A percentile compares a stretch with the other conserved stretches of the same genome.
phyloP scores from a whole-genome alignment of 2,797 vertebrate species.

The Microcaecilia unicolor region DNA sequence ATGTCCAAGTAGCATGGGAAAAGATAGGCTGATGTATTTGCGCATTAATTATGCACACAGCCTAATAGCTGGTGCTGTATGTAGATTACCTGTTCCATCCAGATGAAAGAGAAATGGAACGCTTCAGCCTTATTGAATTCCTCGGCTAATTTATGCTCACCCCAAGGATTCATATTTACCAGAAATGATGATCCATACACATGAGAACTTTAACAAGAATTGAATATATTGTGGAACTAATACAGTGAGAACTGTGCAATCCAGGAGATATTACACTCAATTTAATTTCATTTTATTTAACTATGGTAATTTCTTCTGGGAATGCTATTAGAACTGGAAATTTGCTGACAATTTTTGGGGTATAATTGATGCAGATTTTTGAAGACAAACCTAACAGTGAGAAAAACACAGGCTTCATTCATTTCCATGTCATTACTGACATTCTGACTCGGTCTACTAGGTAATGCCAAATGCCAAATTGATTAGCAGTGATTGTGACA shows the following conservation, averaged over 20 bases:
- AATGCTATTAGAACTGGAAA: conserved; percentile 39
- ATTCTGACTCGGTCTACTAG: too few species aligned
- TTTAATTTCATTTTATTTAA: conserved; percentile 34
- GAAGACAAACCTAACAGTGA: too few species aligned
- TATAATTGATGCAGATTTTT: conserved; percentile 33
- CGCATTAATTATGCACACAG: too few species aligned
- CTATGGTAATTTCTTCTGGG: conserved; percentile 40
- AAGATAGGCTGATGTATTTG: too few species aligned
- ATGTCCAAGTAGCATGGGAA: too few species aligned
- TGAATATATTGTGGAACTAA: conserved; percentile 20
- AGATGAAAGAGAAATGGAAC: conserved; percentile 24
- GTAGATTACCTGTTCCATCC: conserved; percentile 16
- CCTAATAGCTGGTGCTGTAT: too few species aligned
- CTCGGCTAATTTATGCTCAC: conserved; percentile 23
- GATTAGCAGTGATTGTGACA: too few species aligned
- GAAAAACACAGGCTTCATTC: too few species aligned
- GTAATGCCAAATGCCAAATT: too few species aligned
- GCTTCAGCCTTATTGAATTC: conserved; percentile 28
- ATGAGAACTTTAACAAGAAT: conserved; percentile 36
- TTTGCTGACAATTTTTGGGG: conserved; percentile 32
- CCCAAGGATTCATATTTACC: conserved; percentile 34
- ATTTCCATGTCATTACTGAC: too few species aligned
- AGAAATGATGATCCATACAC: conserved; percentile 35
- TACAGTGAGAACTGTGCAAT: conserved; percentile 20
- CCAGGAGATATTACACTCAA: conserved; percentile 36